Evolutionary conservation across 2,888 invertebrate genomes (phyloP), one percentile per base, ranked within the genome.

Genomic region (Lordiphosa andalusiaca): DNA sequence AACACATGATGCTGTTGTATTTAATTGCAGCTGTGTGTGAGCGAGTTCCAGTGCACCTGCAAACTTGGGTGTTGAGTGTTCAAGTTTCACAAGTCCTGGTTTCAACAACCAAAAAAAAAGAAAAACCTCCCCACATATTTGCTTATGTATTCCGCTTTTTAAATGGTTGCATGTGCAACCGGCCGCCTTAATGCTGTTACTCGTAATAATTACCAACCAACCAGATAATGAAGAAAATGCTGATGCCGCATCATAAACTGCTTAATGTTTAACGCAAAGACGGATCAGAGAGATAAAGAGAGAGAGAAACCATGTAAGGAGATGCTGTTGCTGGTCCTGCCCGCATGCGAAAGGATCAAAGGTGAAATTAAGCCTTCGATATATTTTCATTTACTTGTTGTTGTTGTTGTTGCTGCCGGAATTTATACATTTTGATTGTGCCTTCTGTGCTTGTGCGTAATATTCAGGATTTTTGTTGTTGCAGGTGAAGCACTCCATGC

Each of bases 281-380:
- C 61, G n/a, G 51, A 44, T 44, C 33, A 44, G 16, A 33, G 44
- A 25, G 16, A 16, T 1, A 16, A 2, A 16, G 16, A 16, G 16
- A 16, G 16, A 16, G 16, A 33, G 16, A 33, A 33, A 25, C 6
- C 25, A 25, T 25, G 25, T 25, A 6, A 25, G 25, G 33, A 16
- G 44, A 33, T 30, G 33, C 30, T 44, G 44, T 16, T 21, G 38
- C 13, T 12, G 12, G 5, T 38, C 10, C 21, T 39, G 39, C 12
- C 30, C 30, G 30, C 9, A 30, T 30, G 30, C 9, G 9, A n/a
- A 19, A 38, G 25, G 67, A 53, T 46, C 64, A 64, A 51, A 41
- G 35, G 38, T 21, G 41, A 23, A 55, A 57, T 54, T 68, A 71
- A 58, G 42, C 41, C 23, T 35, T 62, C 48, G 56, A 52, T 62